Evolutionary conservation across 2,888 invertebrate species (phyloP).

Genomic region (Hirtodrosophila duncani): DNA sequence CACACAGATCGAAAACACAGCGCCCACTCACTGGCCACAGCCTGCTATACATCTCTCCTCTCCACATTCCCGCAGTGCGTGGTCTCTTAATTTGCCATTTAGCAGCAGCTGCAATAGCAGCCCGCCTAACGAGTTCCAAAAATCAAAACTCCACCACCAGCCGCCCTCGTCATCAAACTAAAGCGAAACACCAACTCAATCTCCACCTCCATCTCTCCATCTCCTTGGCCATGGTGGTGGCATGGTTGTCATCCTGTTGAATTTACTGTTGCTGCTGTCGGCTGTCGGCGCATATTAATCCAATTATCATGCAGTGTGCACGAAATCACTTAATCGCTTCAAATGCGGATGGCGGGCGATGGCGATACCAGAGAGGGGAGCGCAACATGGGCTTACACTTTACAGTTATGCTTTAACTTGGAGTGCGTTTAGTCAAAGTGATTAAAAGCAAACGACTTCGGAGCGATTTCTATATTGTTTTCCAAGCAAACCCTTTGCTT

Average conservation of each 20-base stretch:
- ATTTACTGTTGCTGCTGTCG: constrained; percentile 45
- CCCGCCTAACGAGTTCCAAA: constrained; percentile 38
- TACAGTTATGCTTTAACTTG: constrained; percentile 14
- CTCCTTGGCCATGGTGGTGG: constrained; percentile 19
- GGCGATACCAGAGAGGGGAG: constrained; percentile 32
- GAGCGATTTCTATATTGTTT: no score
- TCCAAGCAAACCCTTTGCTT: no score
- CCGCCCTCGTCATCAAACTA: constrained; percentile 22
- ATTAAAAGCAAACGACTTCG: no score
- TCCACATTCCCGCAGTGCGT: constrained; percentile 21
- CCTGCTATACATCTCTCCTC: constrained; percentile 33
- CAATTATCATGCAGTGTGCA: constrained; percentile 73
- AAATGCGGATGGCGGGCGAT: constrained; percentile 59
- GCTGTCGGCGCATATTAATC: constrained; percentile 74
- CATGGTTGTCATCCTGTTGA: constrained; percentile 37
- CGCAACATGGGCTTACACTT: constrained; percentile 1
- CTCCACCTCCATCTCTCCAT: constrained; percentile 1
- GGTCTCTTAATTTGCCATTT: constrained; percentile 50
- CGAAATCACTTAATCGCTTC: constrained; percentile 75
- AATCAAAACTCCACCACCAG: constrained; percentile 21
- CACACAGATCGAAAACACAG: constrained; percentile 9
- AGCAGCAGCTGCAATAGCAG: constrained; percentile 17
- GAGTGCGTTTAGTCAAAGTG: no score
- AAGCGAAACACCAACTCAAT: background rate
- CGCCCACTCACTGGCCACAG: constrained; percentile 4